Conservation (phyloP, 53 echinoderm and acorn worm species). For the Mesocentrotus franciscanus region DNA sequence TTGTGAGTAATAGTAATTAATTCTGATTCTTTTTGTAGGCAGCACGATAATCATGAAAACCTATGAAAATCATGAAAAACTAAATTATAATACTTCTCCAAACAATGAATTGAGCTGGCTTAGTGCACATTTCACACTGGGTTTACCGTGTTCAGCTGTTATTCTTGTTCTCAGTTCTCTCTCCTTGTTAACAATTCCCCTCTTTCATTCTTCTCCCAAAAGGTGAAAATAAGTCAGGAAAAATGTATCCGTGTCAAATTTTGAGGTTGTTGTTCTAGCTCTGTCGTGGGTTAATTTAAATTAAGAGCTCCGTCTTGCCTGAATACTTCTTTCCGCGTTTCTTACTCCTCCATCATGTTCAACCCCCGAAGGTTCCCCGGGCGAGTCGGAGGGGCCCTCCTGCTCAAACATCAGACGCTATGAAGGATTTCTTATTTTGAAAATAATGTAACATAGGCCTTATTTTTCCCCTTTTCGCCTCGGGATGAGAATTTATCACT, state of each 20-base stretch:
- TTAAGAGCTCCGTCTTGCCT: constrained; percentile 66
- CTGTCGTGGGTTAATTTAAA: constrained; percentile 65
- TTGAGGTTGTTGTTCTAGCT: constrained; percentile 64
- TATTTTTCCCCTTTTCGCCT: constrained; percentile 59
- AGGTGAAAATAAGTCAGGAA: constrained; percentile 27
- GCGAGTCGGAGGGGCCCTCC: constrained; percentile 55
- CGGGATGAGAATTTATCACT: constrained; percentile 68
- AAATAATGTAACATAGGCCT: constrained; percentile 72
- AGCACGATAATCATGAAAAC: not conserved
- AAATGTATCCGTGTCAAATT: constrained; percentile 68
- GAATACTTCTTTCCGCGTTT: constrained; percentile 39
- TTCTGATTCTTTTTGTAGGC: not conserved
- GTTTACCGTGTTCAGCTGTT: not conserved
- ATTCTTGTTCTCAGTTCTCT: not conserved
- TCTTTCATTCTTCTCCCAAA: constrained; percentile 5
- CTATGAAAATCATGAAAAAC: not conserved
- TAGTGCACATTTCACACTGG: not conserved
- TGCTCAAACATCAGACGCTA: not conserved
- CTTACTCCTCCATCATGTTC: constrained; percentile 65
- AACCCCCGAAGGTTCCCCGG: constrained; percentile 49
- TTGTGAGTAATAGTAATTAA: not conserved
- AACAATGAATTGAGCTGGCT: not conserved
- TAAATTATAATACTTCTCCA: not conserved
- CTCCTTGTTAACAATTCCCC: not conserved
- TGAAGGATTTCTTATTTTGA: constrained; percentile 67